A percentile compares a stretch with the other conserved stretches of the same genome.
Conservation (phyloP, 2,888 invertebrate species). For the Eugnorisma glareosa region DNA sequence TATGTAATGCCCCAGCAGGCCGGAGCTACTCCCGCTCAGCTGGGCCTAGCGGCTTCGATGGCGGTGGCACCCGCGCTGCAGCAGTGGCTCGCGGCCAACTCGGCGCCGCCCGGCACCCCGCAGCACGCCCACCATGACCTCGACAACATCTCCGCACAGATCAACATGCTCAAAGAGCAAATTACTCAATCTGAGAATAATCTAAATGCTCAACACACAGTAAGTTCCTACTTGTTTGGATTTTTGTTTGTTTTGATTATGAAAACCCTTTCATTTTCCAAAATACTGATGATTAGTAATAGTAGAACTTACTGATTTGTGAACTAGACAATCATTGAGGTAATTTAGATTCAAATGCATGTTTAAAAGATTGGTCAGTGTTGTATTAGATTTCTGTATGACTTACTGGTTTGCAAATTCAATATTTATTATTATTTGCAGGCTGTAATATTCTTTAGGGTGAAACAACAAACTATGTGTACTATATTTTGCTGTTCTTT, state of each 20-base stretch:
- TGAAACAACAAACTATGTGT: slow-evolving; percentile 42
- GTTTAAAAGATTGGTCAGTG: slow-evolving; percentile 21
- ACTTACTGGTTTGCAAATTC: slow-evolving; percentile 37
- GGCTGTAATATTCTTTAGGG: slow-evolving; percentile 52
- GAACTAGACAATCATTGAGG: slow-evolving; percentile 12
- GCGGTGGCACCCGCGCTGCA: slow-evolving; percentile 87
- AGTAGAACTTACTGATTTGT: slow-evolving; percentile 31
- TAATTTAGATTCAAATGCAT: slow-evolving; percentile 27
- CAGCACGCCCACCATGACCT: slow-evolving; percentile 78
- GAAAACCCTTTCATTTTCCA: not conserved
- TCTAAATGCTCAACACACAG: slow-evolving; percentile 98
- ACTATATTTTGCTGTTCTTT: slow-evolving; percentile 22
- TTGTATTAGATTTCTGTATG: slow-evolving; percentile 23
- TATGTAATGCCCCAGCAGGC: slow-evolving; percentile 91
- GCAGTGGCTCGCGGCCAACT: slow-evolving; percentile 87
- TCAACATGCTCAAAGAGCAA: slow-evolving; percentile 96
- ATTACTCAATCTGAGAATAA: slow-evolving; percentile 99
- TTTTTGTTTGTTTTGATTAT: slow-evolving; percentile 2
- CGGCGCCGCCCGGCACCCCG: slow-evolving; percentile 77
- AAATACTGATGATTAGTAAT: slow-evolving; percentile 19
- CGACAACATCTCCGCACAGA: slow-evolving; percentile 93
- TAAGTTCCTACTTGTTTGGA: slow-evolving; percentile 80
- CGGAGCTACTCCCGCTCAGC: slow-evolving; percentile 90
- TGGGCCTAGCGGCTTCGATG: slow-evolving; percentile 89
- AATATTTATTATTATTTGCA: slow-evolving; percentile 66